Evolutionary conservation across 1,140 invertebrate genomes (phyloP).

Genomic region (Pissodes strobi): DNA sequence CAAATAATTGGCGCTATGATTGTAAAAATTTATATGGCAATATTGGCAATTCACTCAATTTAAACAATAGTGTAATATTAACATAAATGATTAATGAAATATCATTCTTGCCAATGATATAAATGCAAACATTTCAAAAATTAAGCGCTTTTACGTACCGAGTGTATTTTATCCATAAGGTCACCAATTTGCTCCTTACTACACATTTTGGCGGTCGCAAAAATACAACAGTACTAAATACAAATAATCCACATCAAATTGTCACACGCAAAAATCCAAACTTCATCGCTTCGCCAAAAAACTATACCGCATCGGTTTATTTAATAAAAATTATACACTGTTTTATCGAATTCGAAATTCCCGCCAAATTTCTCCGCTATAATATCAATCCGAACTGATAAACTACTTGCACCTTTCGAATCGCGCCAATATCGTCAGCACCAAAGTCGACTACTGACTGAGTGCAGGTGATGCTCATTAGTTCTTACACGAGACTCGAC

Average conservation of each 20-base stretch:
- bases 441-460: constrained; percentile 23
- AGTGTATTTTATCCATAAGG: constrained; percentile 55
- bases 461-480: constrained; percentile 30
- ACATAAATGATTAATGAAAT: too few relatives aligned
- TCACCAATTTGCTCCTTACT: constrained; percentile 53
- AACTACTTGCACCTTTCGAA: background rate
- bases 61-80: too few relatives aligned
- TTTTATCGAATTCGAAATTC: too few relatives aligned
- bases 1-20: too few relatives aligned
- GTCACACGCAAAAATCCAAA: constrained; percentile 31
- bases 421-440: constrained; percentile 6
- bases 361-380: constrained; percentile 7
- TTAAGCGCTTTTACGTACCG: constrained; percentile 48
- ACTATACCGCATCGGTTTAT: too few relatives aligned
- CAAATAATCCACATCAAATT: too few relatives aligned
- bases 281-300: constrained; percentile 25
- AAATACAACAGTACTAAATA: background rate
- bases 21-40: too few relatives aligned
- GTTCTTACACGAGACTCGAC: constrained; percentile 26
- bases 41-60: too few relatives aligned
- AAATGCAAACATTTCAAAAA: too few relatives aligned
- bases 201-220: constrained; percentile 46
- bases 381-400: background rate
- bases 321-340: too few relatives aligned
- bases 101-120: too few relatives aligned